Base-by-base conservation (phyloP, 2,888 invertebrate genomes). In the Agrotis clavis region DNA sequence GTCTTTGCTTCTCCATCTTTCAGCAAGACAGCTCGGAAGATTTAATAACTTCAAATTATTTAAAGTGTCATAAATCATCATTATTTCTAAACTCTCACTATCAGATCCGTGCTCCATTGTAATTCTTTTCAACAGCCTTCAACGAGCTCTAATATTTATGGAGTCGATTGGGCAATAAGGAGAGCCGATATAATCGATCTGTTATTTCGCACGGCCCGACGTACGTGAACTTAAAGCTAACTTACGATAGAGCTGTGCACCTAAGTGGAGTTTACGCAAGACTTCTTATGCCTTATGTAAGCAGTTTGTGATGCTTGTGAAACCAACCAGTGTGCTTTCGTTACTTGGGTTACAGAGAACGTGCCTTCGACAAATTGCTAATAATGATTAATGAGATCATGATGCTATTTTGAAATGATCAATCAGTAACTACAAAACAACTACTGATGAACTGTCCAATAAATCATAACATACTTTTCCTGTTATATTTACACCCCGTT, bases 231-330 rank as follows among this genome's bases (percentile, higher is more conserved):
- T 94, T 94, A 92, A 93, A 94, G 93, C 90, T 92, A 87, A 91
- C 90, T 93, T 92, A 90, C 89, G 88, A 89, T 89, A 85, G 87
- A 88, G 89, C 90, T 92, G 89, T 88, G 89, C 92, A 89, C 90
- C 91, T 93, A 94, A 94, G 94, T 93, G 89, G 89, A 83, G 90
- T 92, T 95, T 94, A 92, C 94, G 95, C 93, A 95, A 95, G 92
- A 87, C 83, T 82, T 77, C 85, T 86, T 79, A 83, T 85, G 86
- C 86, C 91, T 95, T 95, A 95, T 94, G 93, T 95, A 96, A 96
- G 92, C 90, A 90, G 91, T 91, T 93, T 90, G 90, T 89, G 91
- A 90, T 93, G 91, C 92, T 95, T 95, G 93, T 92, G 95, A 94
- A 95, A 95, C 92, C 84, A 81, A 85, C 83, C 87, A 81, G 86